These are phyloP conservation scores for Adelphocoris suturalis DNA, from an alignment of 2,888 invertebrate genomes.

Conservation along the genomic window DNA sequence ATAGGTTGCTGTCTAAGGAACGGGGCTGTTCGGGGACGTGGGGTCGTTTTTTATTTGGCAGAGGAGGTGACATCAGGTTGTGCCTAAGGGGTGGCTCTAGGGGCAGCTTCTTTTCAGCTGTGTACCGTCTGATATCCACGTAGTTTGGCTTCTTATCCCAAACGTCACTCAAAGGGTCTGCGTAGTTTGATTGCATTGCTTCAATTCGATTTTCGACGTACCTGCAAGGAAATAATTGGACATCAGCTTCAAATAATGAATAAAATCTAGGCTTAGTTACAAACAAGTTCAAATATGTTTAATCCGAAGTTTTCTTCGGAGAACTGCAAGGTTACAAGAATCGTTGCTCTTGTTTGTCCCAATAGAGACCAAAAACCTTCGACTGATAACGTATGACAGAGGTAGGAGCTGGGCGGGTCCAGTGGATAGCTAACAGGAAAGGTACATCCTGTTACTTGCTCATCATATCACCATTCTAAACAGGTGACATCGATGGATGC, in stretches of 20 bases:
- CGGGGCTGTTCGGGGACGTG: slow-evolving; percentile 74
- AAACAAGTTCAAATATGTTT: no score
- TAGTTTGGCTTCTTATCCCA: slow-evolving; percentile 73
- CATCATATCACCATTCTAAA: no score
- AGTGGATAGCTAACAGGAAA: no score
- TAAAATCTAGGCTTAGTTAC: neutral
- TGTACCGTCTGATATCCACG: slow-evolving; percentile 71
- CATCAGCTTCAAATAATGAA: neutral
- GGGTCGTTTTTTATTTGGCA: slow-evolving; percentile 72
- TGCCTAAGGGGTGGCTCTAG: slow-evolving; percentile 69
- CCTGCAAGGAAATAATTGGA: slow-evolving; percentile 26
- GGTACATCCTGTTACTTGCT: no score
- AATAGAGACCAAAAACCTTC: no score
- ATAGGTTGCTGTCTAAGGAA: slow-evolving; percentile 75
- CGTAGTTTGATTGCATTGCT: slow-evolving; percentile 70
- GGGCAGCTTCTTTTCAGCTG: slow-evolving; percentile 70
- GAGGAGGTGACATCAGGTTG: slow-evolving; percentile 72
- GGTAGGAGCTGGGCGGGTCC: no score
- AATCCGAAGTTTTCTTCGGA: no score
- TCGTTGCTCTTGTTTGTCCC: no score
- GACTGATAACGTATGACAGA: no score
- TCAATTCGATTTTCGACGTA: slow-evolving; percentile 74
- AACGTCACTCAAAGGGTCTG: slow-evolving; percentile 69
- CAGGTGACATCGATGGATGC: no score
- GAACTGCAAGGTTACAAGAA: no score